Percentiles rank a stretch among this genome's conserved stretches.
These are phyloP conservation scores for Vanacampus margaritifer DNA, from an alignment of 2,113 vertebrate species.

Conservation along the genomic window DNA sequence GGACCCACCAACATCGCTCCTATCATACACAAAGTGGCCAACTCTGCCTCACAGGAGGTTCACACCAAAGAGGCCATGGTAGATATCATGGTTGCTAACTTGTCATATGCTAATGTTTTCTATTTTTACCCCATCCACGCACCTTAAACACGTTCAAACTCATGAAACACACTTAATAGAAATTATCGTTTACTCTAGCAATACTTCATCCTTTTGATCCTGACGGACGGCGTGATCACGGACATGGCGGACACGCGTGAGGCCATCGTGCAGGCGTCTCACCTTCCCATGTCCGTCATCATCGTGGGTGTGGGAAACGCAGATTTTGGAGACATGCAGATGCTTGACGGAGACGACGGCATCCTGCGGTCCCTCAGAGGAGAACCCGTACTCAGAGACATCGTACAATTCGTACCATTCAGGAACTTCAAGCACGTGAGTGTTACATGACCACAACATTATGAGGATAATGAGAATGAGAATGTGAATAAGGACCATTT, in stretches of 20 bases:
- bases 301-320: conserved; percentile 93
- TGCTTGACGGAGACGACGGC: conserved; percentile 91
- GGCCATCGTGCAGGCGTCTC: conserved; percentile 94
- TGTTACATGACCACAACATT: background rate
- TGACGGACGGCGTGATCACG: conserved; percentile 96
- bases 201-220: conserved; percentile 96
- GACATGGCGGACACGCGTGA: conserved; percentile 97
- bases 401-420: conserved; percentile 97
- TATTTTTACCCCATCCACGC: background rate
- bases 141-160: no score
- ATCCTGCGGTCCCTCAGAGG: conserved; percentile 91
- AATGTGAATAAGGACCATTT: background rate
- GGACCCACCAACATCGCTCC: conserved; percentile 96
- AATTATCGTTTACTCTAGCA: conserved; percentile 70
- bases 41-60: conserved; percentile 88
- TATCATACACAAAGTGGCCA: conserved; percentile 95
- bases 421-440: conserved; percentile 95
- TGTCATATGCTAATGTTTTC: background rate
- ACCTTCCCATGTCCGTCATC: conserved; percentile 97
- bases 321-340: conserved; percentile 97
- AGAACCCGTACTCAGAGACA: conserved; percentile 91
- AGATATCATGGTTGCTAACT: conserved; percentile 23
- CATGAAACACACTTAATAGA: background rate
- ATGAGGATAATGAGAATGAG: background rate
- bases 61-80: conserved; percentile 95